Evolutionary conservation across 2,888 invertebrate genomes (phyloP).

Genomic region (Drosophila tanythrix): DNA sequence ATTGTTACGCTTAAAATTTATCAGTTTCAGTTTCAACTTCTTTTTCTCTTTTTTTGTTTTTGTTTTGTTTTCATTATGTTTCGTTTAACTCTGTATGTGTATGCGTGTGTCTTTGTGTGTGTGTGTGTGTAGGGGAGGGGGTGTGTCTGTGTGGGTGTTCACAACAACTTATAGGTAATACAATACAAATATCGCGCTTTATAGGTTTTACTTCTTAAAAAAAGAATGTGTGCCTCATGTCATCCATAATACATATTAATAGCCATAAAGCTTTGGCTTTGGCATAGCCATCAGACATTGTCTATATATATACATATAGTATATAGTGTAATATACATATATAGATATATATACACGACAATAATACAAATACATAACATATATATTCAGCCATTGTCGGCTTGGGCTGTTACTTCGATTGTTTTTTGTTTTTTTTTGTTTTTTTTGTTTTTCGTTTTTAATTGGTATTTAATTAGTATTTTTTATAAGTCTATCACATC

Average conservation of each 20-base stretch:
- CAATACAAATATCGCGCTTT: slow-evolving; percentile 77
- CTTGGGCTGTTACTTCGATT: slow-evolving; percentile 40
- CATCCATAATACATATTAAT: slow-evolving; percentile 81
- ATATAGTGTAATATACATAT: slow-evolving; percentile 22
- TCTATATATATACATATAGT: slow-evolving; percentile 31
- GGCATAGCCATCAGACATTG: slow-evolving; percentile 56
- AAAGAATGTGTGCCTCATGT: slow-evolving; percentile 83
- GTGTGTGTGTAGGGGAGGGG: not conserved
- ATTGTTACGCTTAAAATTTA: slow-evolving; percentile 70
- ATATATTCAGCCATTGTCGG: slow-evolving; percentile 36
- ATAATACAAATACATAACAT: slow-evolving; percentile 61
- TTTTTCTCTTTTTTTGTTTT: slow-evolving; percentile 58
- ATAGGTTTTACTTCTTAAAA: slow-evolving; percentile 70
- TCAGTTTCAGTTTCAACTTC: slow-evolving; percentile 69
- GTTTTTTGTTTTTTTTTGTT: slow-evolving; percentile 27
- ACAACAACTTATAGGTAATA: slow-evolving; percentile 77
- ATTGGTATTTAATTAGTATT: slow-evolving; percentile 74
- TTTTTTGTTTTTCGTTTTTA: slow-evolving; percentile 43
- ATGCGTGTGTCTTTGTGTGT: slow-evolving; percentile 12
- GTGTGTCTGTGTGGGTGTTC: slow-evolving; percentile 44
- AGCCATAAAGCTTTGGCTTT: slow-evolving; percentile 59
- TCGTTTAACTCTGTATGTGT: slow-evolving; percentile 47
- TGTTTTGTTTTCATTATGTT: slow-evolving; percentile 27
- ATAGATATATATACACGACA: slow-evolving; percentile 50
- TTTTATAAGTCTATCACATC: slow-evolving; percentile 84